A percentile compares a stretch with the other conserved stretches of the same genome.
phyloP scores from a whole-genome alignment of 2,888 invertebrate genomes.

The Lepas anatifera region DNA sequence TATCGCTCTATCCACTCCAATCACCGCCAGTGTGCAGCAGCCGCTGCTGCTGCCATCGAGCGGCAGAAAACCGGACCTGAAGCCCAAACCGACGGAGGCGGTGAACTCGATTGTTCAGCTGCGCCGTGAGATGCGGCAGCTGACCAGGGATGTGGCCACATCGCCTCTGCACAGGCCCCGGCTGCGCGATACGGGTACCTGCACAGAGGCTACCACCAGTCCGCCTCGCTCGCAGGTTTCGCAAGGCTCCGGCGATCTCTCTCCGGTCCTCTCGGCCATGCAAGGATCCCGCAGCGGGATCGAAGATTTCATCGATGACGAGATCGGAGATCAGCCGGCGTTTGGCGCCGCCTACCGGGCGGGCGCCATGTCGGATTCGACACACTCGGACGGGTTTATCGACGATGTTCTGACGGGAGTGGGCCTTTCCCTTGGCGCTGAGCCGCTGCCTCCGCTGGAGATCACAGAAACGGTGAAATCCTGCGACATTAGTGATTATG shows the following conservation, averaged over 20 bases:
- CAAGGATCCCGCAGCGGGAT: background rate
- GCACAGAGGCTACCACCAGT: background rate
- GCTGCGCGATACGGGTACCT: background rate
- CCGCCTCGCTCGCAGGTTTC: background rate
- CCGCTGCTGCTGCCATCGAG: too few species aligned
- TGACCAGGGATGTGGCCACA: slow-evolving; percentile 12
- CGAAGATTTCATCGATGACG: slow-evolving; percentile 7
- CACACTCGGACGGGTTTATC: background rate
- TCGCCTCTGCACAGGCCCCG: background rate
- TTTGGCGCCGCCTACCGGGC: background rate
- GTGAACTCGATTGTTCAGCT: background rate
- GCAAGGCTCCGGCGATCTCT: background rate
- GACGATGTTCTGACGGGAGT: background rate
- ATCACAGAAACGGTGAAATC: background rate
- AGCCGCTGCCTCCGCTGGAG: background rate
- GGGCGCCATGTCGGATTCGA: background rate
- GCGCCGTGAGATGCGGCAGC: background rate
- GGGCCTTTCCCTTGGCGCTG: background rate
- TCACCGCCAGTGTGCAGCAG: too few species aligned
- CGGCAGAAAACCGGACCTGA: too few species aligned
- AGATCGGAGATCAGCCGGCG: slow-evolving; percentile 8
- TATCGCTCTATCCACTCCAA: too few species aligned
- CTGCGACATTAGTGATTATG: background rate
- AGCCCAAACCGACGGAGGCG: background rate
- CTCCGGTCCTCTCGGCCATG: background rate